A percentile compares a stretch with the other conserved stretches of the same genome.
Conservation (phyloP, 2,888 invertebrate species). For the Ochlodes sylvanus region DNA sequence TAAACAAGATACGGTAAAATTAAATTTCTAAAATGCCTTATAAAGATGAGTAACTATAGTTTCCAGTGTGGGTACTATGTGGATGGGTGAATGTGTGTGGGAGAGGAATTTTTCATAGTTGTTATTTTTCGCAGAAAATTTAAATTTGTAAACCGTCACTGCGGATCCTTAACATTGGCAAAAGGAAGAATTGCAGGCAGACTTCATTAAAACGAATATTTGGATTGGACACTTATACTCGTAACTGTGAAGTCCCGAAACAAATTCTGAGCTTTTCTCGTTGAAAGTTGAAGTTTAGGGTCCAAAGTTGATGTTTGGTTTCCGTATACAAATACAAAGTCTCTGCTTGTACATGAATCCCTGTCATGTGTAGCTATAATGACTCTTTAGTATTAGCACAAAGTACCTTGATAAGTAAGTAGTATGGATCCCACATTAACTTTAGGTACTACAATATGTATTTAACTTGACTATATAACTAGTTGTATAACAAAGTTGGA, state of each 20-base stretch:
- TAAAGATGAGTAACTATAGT: too few species aligned
- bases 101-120: not conserved
- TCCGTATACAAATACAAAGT: not conserved
- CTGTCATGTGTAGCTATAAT: too few species aligned
- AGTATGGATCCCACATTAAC: too few species aligned
- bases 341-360: too few species aligned
- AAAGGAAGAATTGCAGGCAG: not conserved
- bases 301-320: not conserved
- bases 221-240: constrained; percentile 4
- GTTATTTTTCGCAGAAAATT: not conserved
- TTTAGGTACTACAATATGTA: too few species aligned
- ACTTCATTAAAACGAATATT: constrained; percentile 7
- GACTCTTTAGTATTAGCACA: too few species aligned
- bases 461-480: too few species aligned
- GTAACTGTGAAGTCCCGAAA: not conserved
- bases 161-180: constrained; percentile 1
- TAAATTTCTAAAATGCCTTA: too few species aligned
- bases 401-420: too few species aligned
- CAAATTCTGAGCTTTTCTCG: not conserved
- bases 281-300: constrained; percentile 2
- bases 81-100: too few species aligned
- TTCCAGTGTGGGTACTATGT: too few species aligned
- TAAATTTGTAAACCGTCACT: constrained; percentile 14
- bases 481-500: not conserved
- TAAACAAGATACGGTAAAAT: too few species aligned